phyloP scores from a whole-genome alignment of 1,140 invertebrate genomes.

The Probaryconus sp. region DNA sequence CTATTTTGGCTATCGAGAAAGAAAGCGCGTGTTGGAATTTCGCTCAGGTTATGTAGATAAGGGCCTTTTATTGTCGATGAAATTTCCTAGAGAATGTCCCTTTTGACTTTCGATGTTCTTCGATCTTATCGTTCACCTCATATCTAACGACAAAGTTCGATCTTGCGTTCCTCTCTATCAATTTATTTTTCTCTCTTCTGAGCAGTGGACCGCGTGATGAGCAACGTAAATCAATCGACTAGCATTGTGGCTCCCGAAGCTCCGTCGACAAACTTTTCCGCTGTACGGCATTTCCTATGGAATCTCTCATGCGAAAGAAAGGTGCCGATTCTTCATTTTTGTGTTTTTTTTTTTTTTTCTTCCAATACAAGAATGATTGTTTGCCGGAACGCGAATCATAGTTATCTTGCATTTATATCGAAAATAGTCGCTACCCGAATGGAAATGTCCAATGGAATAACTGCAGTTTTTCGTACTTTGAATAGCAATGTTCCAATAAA shows the following conservation, averaged over 20 bases:
- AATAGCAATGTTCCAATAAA: no score
- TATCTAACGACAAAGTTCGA: constrained; percentile 50
- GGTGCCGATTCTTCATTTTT: constrained; percentile 32
- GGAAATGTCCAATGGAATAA: no score
- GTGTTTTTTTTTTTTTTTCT: constrained; percentile 12
- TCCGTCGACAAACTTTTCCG: constrained; percentile 54
- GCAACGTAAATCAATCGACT: constrained; percentile 79
- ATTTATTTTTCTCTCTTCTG: constrained; percentile 77
- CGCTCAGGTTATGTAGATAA: no score
- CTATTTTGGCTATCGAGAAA: no score
- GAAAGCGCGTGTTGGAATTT: no score
- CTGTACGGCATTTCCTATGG: constrained; percentile 39
- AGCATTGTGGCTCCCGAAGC: constrained; percentile 74
- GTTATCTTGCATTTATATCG: constrained; percentile 1
- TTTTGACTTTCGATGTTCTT: constrained; percentile 37
- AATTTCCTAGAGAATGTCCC: constrained; percentile 44
- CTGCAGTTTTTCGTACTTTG: no score
- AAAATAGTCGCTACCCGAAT: no score
- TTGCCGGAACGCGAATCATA: constrained; percentile 32
- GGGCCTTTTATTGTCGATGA: constrained; percentile 28
- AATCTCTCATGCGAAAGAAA: constrained; percentile 39
- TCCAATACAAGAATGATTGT: constrained; percentile 40
- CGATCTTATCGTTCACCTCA: constrained; percentile 61
- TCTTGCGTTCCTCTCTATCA: constrained; percentile 72
- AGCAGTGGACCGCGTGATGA: constrained; percentile 78